These are phyloP conservation scores for Drosophila sordidula DNA, from an alignment of 2,888 invertebrate species.

Conservation along the genomic window DNA sequence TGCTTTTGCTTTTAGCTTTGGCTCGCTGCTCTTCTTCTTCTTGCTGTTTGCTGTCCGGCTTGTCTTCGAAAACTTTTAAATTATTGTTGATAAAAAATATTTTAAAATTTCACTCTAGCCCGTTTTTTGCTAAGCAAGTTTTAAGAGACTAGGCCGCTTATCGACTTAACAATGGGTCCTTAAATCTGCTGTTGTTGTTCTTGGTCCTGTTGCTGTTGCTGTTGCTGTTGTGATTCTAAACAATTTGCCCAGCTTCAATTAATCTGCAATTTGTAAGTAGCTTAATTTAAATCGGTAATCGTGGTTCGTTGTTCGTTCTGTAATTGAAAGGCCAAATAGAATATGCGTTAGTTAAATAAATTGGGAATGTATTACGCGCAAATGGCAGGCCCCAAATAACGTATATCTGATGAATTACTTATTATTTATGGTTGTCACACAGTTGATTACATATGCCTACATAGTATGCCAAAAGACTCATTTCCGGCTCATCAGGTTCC, in stretches of 20 bases:
- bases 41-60: conserved; percentile 34
- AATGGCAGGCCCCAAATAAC: background rate
- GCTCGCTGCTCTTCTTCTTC: conserved; percentile 1
- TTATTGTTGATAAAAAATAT: conserved; percentile 80
- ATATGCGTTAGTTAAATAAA: conserved; percentile 27
- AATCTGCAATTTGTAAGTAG: conserved; percentile 36
- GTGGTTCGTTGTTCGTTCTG: conserved; percentile 81
- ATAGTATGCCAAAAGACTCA: conserved; percentile 33
- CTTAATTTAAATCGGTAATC: conserved; percentile 79
- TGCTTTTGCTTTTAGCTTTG: conserved; percentile 30
- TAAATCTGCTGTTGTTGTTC: conserved; percentile 3
- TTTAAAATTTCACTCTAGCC: conserved; percentile 51
- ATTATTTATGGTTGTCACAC: conserved; percentile 19
- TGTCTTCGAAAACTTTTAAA: conserved; percentile 74
- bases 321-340: conserved; percentile 47
- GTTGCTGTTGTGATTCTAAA: conserved; percentile 36
- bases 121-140: conserved; percentile 1
- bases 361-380: conserved; percentile 13
- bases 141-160: conserved; percentile 42
- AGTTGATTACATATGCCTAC: conserved; percentile 14
- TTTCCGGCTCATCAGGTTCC: conserved; percentile 58
- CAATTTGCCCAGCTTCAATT: conserved; percentile 61
- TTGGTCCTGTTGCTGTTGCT: conserved; percentile 25
- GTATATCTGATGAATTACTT: conserved; percentile 28
- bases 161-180: conserved; percentile 46